Percentiles rank a stretch among this genome's conserved stretches.
Evolutionary conservation across 2,797 vertebrate species (phyloP).

Genomic region (Acridotheres tristis): DNA sequence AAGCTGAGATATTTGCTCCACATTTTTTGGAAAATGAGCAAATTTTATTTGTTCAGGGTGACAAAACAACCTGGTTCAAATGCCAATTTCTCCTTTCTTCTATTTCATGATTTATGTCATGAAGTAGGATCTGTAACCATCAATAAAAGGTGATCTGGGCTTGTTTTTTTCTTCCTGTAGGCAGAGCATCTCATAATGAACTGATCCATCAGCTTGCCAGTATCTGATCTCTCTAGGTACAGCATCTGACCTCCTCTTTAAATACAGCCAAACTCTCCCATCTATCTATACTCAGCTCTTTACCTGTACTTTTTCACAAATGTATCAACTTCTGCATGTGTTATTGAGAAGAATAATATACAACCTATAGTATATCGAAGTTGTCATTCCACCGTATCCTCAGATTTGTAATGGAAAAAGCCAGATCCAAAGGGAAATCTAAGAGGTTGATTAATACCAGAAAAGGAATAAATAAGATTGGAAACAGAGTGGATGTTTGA

Average conservation of each 20-base stretch:
- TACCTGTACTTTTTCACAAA: not conserved
- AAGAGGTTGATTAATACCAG: conserved; percentile 55
- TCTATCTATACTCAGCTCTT: not conserved
- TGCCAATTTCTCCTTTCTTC: not conserved
- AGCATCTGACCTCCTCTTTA: not conserved
- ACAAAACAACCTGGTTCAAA: not conserved
- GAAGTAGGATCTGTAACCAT: not conserved
- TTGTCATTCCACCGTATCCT: not conserved
- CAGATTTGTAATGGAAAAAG: conserved; percentile 57
- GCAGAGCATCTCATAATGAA: not conserved
- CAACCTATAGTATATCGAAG: not conserved
- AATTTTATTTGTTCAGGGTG: not conserved
- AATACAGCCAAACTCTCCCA: not conserved
- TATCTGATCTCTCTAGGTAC: not conserved
- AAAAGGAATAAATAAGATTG: conserved; percentile 57
- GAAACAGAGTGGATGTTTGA: conserved; percentile 44
- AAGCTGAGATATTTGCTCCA: not conserved
- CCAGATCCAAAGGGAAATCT: conserved; percentile 30
- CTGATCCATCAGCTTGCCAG: not conserved
- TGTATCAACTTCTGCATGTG: not conserved
- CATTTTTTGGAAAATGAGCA: not conserved
- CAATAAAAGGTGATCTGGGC: not conserved
- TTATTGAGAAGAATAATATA: not conserved
- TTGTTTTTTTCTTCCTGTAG: not conserved
- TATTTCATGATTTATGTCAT: not conserved